These are phyloP conservation scores for Phthorimaea operculella DNA, from an alignment of 1,140 invertebrate genomes.

Conservation along the genomic window DNA sequence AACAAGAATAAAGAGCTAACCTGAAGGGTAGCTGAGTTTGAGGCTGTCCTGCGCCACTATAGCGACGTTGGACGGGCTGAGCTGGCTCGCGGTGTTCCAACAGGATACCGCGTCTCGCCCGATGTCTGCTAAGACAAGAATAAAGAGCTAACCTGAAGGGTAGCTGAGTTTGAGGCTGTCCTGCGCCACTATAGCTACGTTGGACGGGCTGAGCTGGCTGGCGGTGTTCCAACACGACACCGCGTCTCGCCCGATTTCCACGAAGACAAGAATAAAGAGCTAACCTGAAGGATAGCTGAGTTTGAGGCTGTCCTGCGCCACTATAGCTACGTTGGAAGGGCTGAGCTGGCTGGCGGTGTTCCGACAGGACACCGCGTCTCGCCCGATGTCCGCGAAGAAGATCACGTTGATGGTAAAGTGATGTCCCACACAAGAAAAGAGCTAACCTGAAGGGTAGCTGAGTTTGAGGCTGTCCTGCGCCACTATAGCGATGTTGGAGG, in stretches of 20 bases:
- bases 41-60: slow-evolving; percentile 69
- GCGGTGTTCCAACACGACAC: slow-evolving; percentile 80
- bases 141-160: too few relatives aligned
- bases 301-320: slow-evolving; percentile 68
- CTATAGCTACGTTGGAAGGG: slow-evolving; percentile 67
- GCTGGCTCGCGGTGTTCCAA: slow-evolving; percentile 71
- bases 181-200: too few relatives aligned
- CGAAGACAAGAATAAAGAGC: too few relatives aligned
- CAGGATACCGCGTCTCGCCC: slow-evolving; percentile 74
- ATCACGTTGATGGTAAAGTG: slow-evolving; percentile 70
- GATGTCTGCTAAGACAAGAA: too few relatives aligned
- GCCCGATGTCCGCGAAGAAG: slow-evolving; percentile 75
- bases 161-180: too few relatives aligned
- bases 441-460: too few relatives aligned
- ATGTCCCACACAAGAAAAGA: too few relatives aligned
- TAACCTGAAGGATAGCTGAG: too few relatives aligned
- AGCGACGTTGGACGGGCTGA: slow-evolving; percentile 69
- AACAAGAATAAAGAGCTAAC: too few relatives aligned
- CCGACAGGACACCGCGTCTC: slow-evolving; percentile 78
- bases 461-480: too few relatives aligned
- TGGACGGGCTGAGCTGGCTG: too few relatives aligned
- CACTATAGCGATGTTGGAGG: too few relatives aligned
- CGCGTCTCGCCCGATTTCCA: slow-evolving; percentile 73
- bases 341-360: slow-evolving; percentile 68
- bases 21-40: slow-evolving; percentile 14